Evolutionary conservation across 37 sponge, comb jelly and placozoan genomes (phyloP), one percentile per base, ranked within the genome.

Genomic region (Beroe ovata): DNA sequence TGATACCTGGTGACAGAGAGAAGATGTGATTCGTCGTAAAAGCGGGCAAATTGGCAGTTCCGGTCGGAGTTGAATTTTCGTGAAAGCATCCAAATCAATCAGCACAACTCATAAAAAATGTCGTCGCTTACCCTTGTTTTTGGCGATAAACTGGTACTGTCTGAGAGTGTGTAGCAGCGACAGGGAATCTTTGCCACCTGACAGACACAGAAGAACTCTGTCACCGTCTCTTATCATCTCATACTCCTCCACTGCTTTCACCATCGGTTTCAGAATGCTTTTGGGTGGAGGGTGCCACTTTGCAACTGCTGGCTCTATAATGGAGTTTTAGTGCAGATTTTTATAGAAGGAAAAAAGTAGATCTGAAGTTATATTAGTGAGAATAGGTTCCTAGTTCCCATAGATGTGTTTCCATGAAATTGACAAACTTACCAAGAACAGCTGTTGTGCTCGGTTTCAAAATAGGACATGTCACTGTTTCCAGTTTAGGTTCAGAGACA

Each of bases 111-210:
- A 59, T 59, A n/a, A n/a, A n/a, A n/a, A n/a, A n/a, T n/a, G n/a
- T n/a, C n/a, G n/a, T n/a, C n/a, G n/a, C n/a, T n/a, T n/a, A n/a
- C 84, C 84, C 21, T 77, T 77, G 4, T 77, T 77, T 39, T 23
- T 90, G 40, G 94, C 92, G n/a, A 64, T 29, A 60, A 91, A 93
- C 88, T 93, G 94, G 92, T 92, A 96, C 91, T 96, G 96, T 3
- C 90, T 64, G 16, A 96, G 89, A 1, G 96, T 90, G 88, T 96
- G 96, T 29, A 96, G 93, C 60, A 96, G 90, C 22, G 96, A 96
- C 38, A 96, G 92, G 0, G 96, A 96, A 63, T 96, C 96, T 60
- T 96, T 96, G 42, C 96, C 96, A 34, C 96, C 96, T 33, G 96
- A 96, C 81, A 96, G 81, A 90, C 94, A 94, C 89, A 96, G 93